phyloP scores from a whole-genome alignment of 2,888 invertebrate species.

The Blera fallax region DNA sequence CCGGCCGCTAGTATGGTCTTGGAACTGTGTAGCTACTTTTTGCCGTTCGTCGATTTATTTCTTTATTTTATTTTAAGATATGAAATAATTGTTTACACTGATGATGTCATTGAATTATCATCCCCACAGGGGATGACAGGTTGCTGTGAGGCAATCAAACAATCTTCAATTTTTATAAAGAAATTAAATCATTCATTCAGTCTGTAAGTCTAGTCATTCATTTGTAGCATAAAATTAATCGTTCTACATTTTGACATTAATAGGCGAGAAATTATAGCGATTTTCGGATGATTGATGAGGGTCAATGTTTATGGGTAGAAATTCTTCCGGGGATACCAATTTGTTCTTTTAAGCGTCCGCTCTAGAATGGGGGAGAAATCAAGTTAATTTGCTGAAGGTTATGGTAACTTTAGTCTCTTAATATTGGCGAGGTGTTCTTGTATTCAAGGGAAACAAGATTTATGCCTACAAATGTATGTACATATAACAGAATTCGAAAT shows the following conservation, averaged over 20 bases:
- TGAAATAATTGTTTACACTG: constrained; percentile 32
- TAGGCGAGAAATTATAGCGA: constrained; percentile 18
- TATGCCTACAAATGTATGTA: too few relatives aligned
- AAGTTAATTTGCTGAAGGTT: neutral
- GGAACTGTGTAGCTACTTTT: constrained; percentile 19
- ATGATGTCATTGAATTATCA: constrained; percentile 52
- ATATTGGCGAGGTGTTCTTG: neutral
- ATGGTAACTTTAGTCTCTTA: neutral
- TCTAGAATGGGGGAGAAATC: neutral
- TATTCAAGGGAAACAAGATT: too few relatives aligned
- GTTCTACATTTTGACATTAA: constrained; percentile 34
- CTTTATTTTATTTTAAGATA: constrained; percentile 38
- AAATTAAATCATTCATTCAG: constrained; percentile 22
- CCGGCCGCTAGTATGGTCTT: constrained; percentile 33
- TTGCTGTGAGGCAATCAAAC: constrained; percentile 17
- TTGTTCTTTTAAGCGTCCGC: constrained; percentile 1
- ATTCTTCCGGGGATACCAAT: neutral
- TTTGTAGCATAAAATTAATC: constrained; percentile 4
- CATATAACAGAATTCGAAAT: too few relatives aligned
- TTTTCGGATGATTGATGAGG: constrained; percentile 42
- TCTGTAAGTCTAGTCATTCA: neutral
- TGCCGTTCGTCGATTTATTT: constrained; percentile 6
- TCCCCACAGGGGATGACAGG: neutral
- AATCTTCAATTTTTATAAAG: neutral
- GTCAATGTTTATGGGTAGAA: constrained; percentile 19